Conservation (phyloP, 2,888 invertebrate genomes). For the Drosophila neutralis region DNA sequence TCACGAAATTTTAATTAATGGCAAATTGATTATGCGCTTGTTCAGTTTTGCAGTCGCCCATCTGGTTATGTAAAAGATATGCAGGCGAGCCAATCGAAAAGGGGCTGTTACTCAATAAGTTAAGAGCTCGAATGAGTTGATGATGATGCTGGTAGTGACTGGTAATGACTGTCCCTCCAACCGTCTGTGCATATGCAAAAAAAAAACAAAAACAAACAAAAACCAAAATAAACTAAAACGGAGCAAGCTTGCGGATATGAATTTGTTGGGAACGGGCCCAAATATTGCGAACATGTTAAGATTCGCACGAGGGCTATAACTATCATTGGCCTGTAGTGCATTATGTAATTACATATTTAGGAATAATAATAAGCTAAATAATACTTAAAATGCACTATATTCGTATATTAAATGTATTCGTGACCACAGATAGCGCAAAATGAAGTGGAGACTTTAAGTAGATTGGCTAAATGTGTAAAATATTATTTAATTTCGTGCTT, state of each 20-base stretch:
- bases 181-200: constrained; percentile 32
- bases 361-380: background rate
- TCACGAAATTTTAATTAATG: constrained; percentile 71
- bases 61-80: constrained; percentile 68
- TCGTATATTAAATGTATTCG: background rate
- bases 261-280: constrained; percentile 22
- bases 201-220: constrained; percentile 3
- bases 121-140: constrained; percentile 39
- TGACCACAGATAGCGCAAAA: background rate
- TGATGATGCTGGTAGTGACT: constrained; percentile 26
- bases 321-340: background rate
- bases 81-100: constrained; percentile 46
- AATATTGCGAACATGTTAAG: constrained; percentile 5
- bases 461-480: background rate
- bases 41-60: constrained; percentile 54
- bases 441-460: background rate
- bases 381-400: background rate
- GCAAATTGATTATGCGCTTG: constrained; percentile 66
- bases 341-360: background rate
- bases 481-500: background rate
- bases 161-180: background rate
- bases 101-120: constrained; percentile 69
- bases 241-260: constrained; percentile 68
- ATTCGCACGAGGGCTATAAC: constrained; percentile 10
- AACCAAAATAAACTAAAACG: constrained; percentile 28